Evolutionary conservation across 2,888 invertebrate species (phyloP), one percentile per base, ranked within the genome.

Genomic region (Dendrolimus houi): DNA sequence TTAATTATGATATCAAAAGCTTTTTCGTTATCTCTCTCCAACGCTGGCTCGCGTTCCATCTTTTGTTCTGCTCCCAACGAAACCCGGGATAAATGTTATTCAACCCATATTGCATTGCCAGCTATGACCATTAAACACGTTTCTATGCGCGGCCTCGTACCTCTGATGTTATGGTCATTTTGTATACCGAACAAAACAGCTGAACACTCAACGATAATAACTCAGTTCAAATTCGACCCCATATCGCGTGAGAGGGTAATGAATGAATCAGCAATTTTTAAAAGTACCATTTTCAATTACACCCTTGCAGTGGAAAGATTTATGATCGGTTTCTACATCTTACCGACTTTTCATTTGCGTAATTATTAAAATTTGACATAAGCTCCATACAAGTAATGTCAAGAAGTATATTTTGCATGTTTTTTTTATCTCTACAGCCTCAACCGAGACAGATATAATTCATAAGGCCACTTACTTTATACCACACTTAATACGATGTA

Each of bases 1-100:
- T 83, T 87, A 87, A 89, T 88, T 87, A 88, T 83, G 86, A 85
- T 87, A 88, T 89, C 89, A 89, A 87, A 85, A 84, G 82, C 75
- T 80, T 79, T 79, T 71, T 74, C 72, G 77, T 77, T 77, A 79
- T 71, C 78, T 73, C 75, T 64, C 69, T 83, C 76, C 65, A 65
- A 69, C 75, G 59, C 72, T 67, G 70, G 72, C 73, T 75, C 69
- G 66, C 67, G 14, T 63, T 55, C 59, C 58, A 79, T 75, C 71
- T 62, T 69, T 70, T 66, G 60, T 83, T 80, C 75, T 79, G 62
- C 68, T 83, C 76, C 68, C 68, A 72, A 74, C 76, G 71, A 79
- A 80, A 47, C 47, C 12, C 12, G 9, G 47, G 47, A 12, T 9
- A 47, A 12, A 77, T 81, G 82, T 76, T 69, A 75, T 65, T 63